phyloP scores from a whole-genome alignment of 1,140 invertebrate species.

The Heliconius hewitsoni region DNA sequence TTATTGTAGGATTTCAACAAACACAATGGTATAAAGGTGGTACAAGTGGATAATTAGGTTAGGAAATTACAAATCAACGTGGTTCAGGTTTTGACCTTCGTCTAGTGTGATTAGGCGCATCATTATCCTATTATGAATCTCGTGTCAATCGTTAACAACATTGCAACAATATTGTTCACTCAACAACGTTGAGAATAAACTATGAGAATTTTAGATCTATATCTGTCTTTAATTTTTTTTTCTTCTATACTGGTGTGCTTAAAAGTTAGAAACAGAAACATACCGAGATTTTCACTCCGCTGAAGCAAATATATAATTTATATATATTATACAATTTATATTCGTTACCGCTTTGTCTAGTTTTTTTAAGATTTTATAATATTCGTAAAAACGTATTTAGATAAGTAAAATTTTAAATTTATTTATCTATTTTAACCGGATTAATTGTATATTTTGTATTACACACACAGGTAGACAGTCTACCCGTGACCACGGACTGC shows the following conservation, averaged over 20 bases:
- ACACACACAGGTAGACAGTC: too few relatives aligned
- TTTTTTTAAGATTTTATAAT: background rate
- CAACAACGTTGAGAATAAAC: slow-evolving; percentile 8
- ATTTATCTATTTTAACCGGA: too few relatives aligned
- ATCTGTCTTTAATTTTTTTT: background rate
- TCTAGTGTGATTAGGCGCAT: slow-evolving; percentile 44
- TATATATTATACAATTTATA: too few relatives aligned
- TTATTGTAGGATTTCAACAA: background rate
- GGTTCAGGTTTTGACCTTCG: slow-evolving; percentile 52
- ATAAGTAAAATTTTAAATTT: background rate
- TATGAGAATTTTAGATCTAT: background rate
- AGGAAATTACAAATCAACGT: slow-evolving; percentile 25
- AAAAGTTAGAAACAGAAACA: background rate
- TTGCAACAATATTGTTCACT: background rate
- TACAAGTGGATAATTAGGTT: slow-evolving; percentile 7
- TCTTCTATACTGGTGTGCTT: background rate
- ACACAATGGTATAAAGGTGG: background rate
- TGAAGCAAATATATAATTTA: background rate
- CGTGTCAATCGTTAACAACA: slow-evolving; percentile 32
- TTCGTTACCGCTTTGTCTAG: background rate
- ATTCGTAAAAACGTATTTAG: background rate
- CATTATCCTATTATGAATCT: slow-evolving; percentile 56
- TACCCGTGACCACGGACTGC: too few relatives aligned
- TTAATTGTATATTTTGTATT: too few relatives aligned
- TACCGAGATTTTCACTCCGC: background rate